Base-by-base conservation (phyloP, 2,888 invertebrate species). In the Rhagophthalmus giganteus region DNA sequence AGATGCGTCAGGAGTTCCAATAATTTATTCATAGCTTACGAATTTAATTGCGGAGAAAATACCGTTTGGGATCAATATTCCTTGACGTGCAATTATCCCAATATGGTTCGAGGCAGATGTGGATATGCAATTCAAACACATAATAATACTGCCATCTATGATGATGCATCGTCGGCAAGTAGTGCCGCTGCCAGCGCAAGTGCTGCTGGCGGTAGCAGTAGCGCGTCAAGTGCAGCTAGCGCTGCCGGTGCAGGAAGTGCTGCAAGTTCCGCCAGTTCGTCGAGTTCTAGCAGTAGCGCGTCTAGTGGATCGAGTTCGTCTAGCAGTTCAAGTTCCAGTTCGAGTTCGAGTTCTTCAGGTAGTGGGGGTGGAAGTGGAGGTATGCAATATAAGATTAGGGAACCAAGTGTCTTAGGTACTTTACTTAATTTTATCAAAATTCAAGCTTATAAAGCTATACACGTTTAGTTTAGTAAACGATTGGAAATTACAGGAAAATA, bases 1-100 rank as follows among this genome's bases (percentile, higher is more conserved):
- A 80, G 89, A 65, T 91, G 91, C 61, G 81, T 88, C 11, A 77
- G 80, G 61, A 81, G 81, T 66, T 79, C 80, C 48, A 38, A 49
- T 61, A 38, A 15, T 10, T 76, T 77, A 32, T 77, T 75, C 58
- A 81, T 79, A 6, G 77, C 82, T 8, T 85, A 81, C 61, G 75
- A 78, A 77, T 88, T 88, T 70, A 81, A 84, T 70, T 91, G 90
- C 67, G 6, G 16, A 1, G 80, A 84, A 12, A 44, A 39, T 7
- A 49, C 48, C 7, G 55, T 58, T 7, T 58, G 57, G 57, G 57
- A 58, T 50, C 24, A 30, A 12, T n/a, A 42, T 6, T 32, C 38
- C 7, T 35, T 35, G 2, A 39, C 53, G 7, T 58, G 57, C 15
- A 49, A 49, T 28, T 20, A 49, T 37, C 42, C 49, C 2, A 34